phyloP scores from a whole-genome alignment of 2,113 vertebrate genomes.

The Equus przewalskii region DNA sequence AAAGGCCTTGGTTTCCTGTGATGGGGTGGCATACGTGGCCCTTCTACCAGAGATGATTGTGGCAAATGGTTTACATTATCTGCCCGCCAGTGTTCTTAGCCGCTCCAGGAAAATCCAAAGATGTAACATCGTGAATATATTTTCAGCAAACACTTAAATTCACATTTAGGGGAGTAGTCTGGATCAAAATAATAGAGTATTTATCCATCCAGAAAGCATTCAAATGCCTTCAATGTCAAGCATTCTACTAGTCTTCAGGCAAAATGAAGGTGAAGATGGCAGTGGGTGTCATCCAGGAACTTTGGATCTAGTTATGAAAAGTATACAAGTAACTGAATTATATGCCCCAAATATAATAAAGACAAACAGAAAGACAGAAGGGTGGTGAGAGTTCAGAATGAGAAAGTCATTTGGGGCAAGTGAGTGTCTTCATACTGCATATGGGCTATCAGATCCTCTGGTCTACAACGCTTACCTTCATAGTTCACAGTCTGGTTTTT shows the following conservation, averaged over 20 bases:
- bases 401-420: rapidly evolving
- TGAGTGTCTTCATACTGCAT: not conserved
- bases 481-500: too few relatives aligned
- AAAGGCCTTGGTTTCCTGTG: not conserved
- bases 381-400: too few relatives aligned
- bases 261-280: not conserved
- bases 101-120: not conserved
- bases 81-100: too few relatives aligned
- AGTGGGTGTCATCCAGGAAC: not conserved
- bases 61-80: not conserved
- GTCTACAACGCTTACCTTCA: too few relatives aligned
- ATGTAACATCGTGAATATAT: rapidly evolving
- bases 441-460: not conserved
- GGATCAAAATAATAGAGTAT: not conserved
- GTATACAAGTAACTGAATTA: not conserved
- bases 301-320: not conserved
- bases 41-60: not conserved
- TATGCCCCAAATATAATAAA: rapidly evolving
- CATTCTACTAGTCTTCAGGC: not conserved
- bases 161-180: not conserved
- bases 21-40: too few relatives aligned
- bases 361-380: not conserved
- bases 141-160: not conserved
- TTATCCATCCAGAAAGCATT: not conserved
- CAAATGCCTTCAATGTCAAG: not conserved